These are phyloP conservation scores for Gorsachius goisagi DNA, from an alignment of 2,113 vertebrate genomes.

Conservation along the genomic window DNA sequence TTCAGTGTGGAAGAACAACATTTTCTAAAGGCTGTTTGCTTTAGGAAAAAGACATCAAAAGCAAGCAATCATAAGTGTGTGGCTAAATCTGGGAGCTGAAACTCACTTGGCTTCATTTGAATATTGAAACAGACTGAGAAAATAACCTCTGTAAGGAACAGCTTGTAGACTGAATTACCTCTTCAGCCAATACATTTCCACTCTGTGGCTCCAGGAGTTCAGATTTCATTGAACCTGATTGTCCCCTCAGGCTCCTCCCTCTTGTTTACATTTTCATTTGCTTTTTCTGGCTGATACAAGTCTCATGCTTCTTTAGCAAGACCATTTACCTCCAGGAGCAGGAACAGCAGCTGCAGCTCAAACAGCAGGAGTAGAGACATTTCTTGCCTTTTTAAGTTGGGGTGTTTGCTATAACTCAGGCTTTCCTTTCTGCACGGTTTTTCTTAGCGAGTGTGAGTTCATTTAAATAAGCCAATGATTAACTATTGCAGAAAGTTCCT, in stretches of 20 bases:
- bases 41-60: background rate
- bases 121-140: background rate
- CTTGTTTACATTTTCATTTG: constrained; percentile 84
- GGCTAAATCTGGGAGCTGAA: background rate
- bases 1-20: background rate
- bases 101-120: background rate
- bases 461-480: background rate
- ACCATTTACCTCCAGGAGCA: constrained; percentile 62
- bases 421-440: background rate
- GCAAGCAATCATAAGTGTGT: background rate
- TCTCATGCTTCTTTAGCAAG: constrained; percentile 62
- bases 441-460: background rate
- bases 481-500: background rate
- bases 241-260: constrained; percentile 69
- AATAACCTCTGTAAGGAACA: background rate
- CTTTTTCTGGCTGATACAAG: constrained; percentile 78
- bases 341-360: background rate
- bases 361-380: background rate
- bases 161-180: background rate
- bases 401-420: background rate
- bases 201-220: constrained; percentile 66
- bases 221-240: constrained; percentile 75
- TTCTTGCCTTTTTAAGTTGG: background rate
- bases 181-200: background rate
- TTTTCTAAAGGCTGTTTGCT: background rate